Percentiles rank a stretch among this genome's conserved stretches.
Conservation (phyloP, 1,140 invertebrate species). For the Apis dorsata region DNA sequence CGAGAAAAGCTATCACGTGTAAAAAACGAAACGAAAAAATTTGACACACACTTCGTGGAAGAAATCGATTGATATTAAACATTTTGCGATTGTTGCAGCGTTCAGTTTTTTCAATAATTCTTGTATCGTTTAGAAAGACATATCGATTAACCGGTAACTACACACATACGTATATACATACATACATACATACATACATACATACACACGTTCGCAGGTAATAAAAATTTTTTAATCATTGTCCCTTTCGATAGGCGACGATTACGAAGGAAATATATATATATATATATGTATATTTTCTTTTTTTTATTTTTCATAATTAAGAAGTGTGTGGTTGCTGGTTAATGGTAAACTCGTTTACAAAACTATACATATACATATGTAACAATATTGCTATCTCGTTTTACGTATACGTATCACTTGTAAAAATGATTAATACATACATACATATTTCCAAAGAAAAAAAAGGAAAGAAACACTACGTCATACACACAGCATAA, state of each 20-base stretch:
- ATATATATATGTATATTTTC: not conserved
- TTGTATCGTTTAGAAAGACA: constrained; percentile 11
- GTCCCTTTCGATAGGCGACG: not conserved
- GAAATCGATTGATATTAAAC: not conserved
- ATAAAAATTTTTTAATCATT: not conserved
- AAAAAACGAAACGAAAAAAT: not conserved
- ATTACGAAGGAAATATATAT: not conserved
- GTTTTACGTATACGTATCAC: constrained; percentile 18
- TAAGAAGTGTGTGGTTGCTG: not conserved
- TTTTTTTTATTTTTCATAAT: not conserved
- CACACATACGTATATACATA: not conserved
- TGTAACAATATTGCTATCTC: constrained; percentile 9
- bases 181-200: not conserved
- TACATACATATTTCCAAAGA: not conserved
- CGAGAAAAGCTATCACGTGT: not conserved
- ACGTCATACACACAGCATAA: constrained; percentile 19
- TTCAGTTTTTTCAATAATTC: constrained; percentile 18
- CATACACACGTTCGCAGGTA: not conserved
- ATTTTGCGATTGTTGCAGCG: constrained; percentile 3
- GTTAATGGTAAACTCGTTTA: not conserved
- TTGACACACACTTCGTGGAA: not conserved
- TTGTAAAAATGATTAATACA: not conserved
- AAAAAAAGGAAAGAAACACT: not conserved
- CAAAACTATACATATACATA: not conserved
- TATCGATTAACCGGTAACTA: constrained; percentile 4